Evolutionary conservation across 2,797 vertebrate genomes (phyloP).

Genomic region (Arctocebus calabarensis): DNA sequence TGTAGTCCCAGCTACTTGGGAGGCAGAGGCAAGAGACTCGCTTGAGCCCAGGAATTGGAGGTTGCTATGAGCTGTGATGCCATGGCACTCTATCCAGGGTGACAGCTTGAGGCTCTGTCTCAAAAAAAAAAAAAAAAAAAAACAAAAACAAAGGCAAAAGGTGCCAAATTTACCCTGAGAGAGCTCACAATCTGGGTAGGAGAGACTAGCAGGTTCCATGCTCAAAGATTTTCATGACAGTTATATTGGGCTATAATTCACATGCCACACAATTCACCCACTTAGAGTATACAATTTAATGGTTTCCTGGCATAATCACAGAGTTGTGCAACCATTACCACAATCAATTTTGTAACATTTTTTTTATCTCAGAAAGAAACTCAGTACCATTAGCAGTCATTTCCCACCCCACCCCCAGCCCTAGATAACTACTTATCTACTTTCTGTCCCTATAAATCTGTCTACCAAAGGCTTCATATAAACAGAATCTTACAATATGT

Average conservation of each 20-base stretch:
- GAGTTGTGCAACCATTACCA: not conserved
- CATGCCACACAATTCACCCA: not conserved
- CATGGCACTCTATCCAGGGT: too few relatives aligned
- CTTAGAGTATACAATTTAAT: not conserved
- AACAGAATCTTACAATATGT: not conserved
- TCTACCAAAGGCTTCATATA: not conserved
- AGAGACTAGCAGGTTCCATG: not conserved
- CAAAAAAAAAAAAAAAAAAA: too few relatives aligned
- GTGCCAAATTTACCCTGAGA: not conserved
- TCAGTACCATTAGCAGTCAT: not conserved
- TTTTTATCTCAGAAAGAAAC: slow-evolving; percentile 28
- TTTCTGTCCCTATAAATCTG: not conserved
- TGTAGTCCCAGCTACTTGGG: too few relatives aligned
- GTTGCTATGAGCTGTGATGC: too few relatives aligned
- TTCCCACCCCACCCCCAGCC: not conserved
- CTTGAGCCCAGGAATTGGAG: too few relatives aligned
- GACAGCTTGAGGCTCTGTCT: too few relatives aligned
- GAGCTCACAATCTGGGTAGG: not conserved
- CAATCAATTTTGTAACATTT: not conserved
- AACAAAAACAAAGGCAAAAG: slow-evolving; percentile 46
- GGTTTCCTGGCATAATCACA: not conserved
- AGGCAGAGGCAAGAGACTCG: too few relatives aligned
- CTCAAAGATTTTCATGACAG: not conserved
- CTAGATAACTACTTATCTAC: not conserved
- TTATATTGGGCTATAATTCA: not conserved